Evolutionary conservation across 2,888 invertebrate species (phyloP), one percentile per base, ranked within the genome.

Genomic region (Limnephilus marmoratus): DNA sequence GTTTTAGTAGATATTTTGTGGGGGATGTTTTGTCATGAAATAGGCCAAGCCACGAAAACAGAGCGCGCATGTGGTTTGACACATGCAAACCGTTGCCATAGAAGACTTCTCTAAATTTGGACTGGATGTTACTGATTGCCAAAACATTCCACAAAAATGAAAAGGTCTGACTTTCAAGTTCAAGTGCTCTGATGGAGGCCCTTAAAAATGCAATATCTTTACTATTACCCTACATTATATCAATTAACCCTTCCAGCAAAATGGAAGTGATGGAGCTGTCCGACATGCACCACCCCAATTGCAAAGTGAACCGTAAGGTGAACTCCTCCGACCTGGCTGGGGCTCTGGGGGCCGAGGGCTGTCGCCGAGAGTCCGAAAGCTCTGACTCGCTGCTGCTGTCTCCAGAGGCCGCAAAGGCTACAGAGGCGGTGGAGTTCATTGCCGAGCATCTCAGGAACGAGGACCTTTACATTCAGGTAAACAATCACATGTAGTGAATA

Each of bases 381-480:
- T 98, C 98, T 0, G 99, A 99, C 95, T 98, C 98, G 9, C 97
- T 99, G 93, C 96, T 99, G 90, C 96, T 99, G 90, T 98, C 98
- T 34, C 98, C 99, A 0, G 99, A 99, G 96, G 99, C 99, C 91
- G 98, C 98, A 94, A 98, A 99, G 96, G 99, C 99, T 89, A 99
- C 99, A 34, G 99, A 99, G 95, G 99, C 99, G 2, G 99, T 99
- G 31, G 99, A 99, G 95, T 99, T 99, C 95, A 99, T 99, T 94
- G 99, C 99, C 53, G 99, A 99, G 95, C 99, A 99, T 97, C 97
- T 99, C 94, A 97, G 99, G 94, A 99, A 99, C 95, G 99, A 99
- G 96, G 99, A 99, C 96, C 98, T 99, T 94, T 99, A 99, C 95
- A 99, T 99, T 95, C 99, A 99, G 97, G 99, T 99, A 95, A 41